Evolutionary conservation across 2,797 vertebrate genomes (phyloP), one percentile per base, ranked within the genome.

Genomic region (Aotus griseimembra): DNA sequence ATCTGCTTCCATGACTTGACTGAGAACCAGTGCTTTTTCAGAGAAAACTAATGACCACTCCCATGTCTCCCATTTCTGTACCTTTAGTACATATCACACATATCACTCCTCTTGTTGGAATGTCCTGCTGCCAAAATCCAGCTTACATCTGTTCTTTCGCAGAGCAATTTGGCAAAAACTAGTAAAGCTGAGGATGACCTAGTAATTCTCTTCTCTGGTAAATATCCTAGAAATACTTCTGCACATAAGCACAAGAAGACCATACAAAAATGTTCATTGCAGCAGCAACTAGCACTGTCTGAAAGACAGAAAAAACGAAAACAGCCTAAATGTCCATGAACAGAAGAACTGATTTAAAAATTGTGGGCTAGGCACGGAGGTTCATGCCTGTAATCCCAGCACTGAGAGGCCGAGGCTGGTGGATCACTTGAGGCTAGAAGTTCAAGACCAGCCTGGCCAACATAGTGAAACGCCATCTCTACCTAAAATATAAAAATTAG

Each of bases 111-210:
- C 39, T 57, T 76, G 9, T 7, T 70, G 9, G 89, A 86, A 79
- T 50, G 14, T 52, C 48, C 73, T 50, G 39, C 88, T 86, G 41
- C 91, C 84, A 96, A 81, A 97, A 83, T 80, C 85, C 36, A 84
- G 58, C 33, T 55, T 14, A 52, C 33, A 30, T 41, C 2, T 33
- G 8, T 57, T 75, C 30, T 93, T 90, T 72, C 17, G 11, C n/a
- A 85, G 67, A 86, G 67, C 36, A 48, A 36, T 61, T 80, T 81
- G 64, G 76, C 44, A 64, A 46, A 55, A 36, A 48, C 64, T 85
- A 41, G 44, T 50, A 55, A 90, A 77, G 41, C 22, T 75, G 58
- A 90, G 58, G 30, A 82, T 64, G 58, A 39, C 19, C 44, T 73
- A 36, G 26, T 39, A 88, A 70, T 46, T 85, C 33, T 87, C 22